Conservation (phyloP, 2,113 vertebrate genomes). For the Actenoides hombroni region DNA sequence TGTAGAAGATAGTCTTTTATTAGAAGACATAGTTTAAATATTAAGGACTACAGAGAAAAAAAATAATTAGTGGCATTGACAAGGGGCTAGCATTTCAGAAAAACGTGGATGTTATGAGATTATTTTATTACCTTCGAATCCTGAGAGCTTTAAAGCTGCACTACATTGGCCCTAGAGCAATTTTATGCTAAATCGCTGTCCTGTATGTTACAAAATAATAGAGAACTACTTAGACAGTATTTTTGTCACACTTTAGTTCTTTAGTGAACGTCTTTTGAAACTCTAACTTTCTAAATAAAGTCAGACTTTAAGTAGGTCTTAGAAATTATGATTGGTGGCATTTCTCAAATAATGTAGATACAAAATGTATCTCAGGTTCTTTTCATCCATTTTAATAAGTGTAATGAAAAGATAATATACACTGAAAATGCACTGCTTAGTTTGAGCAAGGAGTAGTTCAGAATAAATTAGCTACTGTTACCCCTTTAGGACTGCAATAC, state of each 20-base stretch:
- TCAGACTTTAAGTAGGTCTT: neutral
- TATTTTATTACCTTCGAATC: constrained; percentile 1
- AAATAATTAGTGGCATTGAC: neutral
- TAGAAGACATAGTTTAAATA: neutral
- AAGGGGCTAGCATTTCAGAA: neutral
- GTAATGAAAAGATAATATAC: constrained; percentile 24
- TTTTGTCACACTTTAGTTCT: neutral
- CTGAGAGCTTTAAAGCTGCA: neutral
- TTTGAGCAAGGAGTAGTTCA: neutral
- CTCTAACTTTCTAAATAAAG: neutral
- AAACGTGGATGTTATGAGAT: neutral
- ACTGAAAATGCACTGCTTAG: neutral
- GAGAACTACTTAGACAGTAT: neutral
- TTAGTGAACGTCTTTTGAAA: neutral
- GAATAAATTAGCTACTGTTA: neutral
- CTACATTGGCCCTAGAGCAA: neutral
- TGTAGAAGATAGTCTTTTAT: neutral
- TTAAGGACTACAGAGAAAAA: neutral
- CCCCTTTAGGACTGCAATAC: constrained; percentile 12
- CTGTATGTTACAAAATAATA: neutral
- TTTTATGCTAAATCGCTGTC: neutral
- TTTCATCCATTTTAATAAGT: constrained; percentile 37
- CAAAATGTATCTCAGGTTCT: neutral
- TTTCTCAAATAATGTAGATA: neutral
- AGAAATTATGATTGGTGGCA: neutral